phyloP scores from a whole-genome alignment of 2,113 vertebrate species.

The Boulengeromyrus knoepffleri region DNA sequence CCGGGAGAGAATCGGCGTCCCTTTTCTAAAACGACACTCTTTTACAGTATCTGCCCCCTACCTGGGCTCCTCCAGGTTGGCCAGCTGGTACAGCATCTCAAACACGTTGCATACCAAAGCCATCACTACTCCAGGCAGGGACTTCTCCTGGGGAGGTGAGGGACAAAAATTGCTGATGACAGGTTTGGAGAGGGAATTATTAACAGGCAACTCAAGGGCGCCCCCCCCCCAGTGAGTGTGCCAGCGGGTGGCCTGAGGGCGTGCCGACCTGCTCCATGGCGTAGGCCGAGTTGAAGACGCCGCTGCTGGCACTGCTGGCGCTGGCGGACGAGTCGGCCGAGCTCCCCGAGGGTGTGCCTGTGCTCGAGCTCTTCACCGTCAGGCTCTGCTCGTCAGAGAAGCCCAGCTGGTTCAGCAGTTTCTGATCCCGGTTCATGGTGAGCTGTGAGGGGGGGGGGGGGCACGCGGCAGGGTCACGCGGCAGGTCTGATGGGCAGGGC shows the following conservation, averaged over 20 bases:
- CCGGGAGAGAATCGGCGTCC: too few species aligned
- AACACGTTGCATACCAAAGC: slow-evolving; percentile 95
- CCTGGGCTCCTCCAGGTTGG: slow-evolving; percentile 93
- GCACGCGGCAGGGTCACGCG: background rate
- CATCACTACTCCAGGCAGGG: slow-evolving; percentile 96
- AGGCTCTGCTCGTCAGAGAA: slow-evolving; percentile 91
- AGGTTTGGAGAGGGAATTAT: background rate
- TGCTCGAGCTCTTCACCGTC: slow-evolving; percentile 90
- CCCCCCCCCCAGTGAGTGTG: background rate
- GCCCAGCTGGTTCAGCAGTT: slow-evolving; percentile 90
- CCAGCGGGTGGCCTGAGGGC: background rate
- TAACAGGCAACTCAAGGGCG: background rate
- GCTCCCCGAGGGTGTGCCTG: slow-evolving; percentile 88
- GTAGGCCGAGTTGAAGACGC: slow-evolving; percentile 80
- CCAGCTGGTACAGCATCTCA: slow-evolving; percentile 98
- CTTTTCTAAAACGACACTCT: too few species aligned
- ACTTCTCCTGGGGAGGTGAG: slow-evolving; percentile 76
- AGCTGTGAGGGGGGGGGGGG: slow-evolving; percentile 56
- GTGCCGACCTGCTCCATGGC: slow-evolving; percentile 84
- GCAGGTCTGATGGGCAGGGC: background rate
- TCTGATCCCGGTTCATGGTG: slow-evolving; percentile 96
- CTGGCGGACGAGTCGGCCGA: slow-evolving; percentile 85
- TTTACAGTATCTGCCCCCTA: slow-evolving; percentile 40
- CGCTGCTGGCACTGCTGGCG: slow-evolving; percentile 79
- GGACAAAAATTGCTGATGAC: background rate